Evolutionary conservation across 2,113 vertebrate genomes (phyloP).

Genomic region (Pseudonaja textilis): DNA sequence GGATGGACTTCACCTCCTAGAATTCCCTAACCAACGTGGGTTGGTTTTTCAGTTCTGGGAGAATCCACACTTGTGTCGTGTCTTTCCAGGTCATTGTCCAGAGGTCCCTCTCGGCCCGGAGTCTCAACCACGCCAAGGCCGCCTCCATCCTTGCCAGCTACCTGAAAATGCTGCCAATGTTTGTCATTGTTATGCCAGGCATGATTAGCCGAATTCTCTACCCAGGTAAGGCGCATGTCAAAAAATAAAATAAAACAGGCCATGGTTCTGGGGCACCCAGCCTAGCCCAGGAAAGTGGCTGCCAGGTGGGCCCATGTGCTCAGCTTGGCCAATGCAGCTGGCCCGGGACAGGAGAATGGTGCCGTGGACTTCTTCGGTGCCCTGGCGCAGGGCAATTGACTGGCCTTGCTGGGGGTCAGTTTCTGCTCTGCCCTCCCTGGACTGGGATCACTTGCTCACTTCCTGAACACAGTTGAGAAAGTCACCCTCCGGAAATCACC

Average conservation of each 20-base stretch:
- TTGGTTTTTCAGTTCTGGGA: neutral
- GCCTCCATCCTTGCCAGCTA: conserved; percentile 88
- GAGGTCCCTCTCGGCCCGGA: conserved; percentile 85
- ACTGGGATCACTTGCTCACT: neutral
- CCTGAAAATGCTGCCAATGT: conserved; percentile 89
- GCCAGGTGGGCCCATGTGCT: neutral
- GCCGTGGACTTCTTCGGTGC: conserved; percentile 10
- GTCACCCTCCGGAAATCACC: neutral
- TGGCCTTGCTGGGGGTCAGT: neutral
- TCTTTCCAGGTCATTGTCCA: conserved; percentile 84
- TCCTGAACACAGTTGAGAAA: neutral
- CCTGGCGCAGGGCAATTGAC: neutral
- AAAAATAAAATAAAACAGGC: neutral
- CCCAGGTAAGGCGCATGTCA: conserved; percentile 73
- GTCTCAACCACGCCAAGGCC: conserved; percentile 86
- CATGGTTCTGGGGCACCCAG: neutral
- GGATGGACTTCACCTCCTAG: neutral
- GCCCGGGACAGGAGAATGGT: neutral
- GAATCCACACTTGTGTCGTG: neutral
- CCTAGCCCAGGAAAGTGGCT: neutral
- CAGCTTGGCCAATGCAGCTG: fast-evolving
- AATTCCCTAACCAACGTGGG: neutral
- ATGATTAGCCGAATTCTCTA: conserved; percentile 93
- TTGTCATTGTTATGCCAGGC: conserved; percentile 87
- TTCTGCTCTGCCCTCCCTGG: too few species aligned